Percentiles rank a stretch among this genome's conserved stretches.
Evolutionary conservation across 1,140 invertebrate species (phyloP).

Genomic region (Drosophila bipectinata): DNA sequence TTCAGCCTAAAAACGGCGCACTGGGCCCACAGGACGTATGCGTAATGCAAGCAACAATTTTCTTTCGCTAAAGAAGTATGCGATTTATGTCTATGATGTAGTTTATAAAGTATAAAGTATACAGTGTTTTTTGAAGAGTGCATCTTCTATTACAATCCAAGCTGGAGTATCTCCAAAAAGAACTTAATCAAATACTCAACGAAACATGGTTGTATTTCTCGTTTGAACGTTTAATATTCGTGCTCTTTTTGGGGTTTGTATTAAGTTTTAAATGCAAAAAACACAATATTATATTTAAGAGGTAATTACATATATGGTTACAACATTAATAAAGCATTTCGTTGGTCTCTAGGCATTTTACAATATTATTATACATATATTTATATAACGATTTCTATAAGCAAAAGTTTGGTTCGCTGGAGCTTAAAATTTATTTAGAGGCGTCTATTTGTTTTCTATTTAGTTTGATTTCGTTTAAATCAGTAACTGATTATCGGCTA

Average conservation of each 20-base stretch:
- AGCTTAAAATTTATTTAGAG: slow-evolving; percentile 6
- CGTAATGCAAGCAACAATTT: slow-evolving; percentile 41
- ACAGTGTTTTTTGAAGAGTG: slow-evolving; percentile 20
- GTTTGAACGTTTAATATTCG: slow-evolving; percentile 50
- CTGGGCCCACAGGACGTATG: slow-evolving; percentile 35
- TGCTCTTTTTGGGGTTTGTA: slow-evolving; percentile 21
- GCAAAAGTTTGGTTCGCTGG: slow-evolving; percentile 7
- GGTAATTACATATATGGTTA: slow-evolving; percentile 57
- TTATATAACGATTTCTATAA: background rate
- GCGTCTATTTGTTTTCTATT: slow-evolving; percentile 18
- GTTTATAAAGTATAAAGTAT: background rate
- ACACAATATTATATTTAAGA: slow-evolving; percentile 39
- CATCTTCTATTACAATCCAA: slow-evolving; percentile 40
- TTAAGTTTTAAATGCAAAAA: slow-evolving; percentile 38
- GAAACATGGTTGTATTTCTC: slow-evolving; percentile 12
- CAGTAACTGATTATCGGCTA: slow-evolving; percentile 29
- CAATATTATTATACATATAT: slow-evolving; percentile 27
- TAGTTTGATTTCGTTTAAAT: slow-evolving; percentile 7
- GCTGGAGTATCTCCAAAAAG: slow-evolving; percentile 31
- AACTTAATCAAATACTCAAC: slow-evolving; percentile 23
- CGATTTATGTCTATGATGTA: background rate
- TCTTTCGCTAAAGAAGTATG: slow-evolving; percentile 21
- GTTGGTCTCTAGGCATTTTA: slow-evolving; percentile 46
- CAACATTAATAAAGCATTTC: slow-evolving; percentile 63
- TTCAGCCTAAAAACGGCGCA: slow-evolving; percentile 28